Conservation (phyloP, 2,113 vertebrate genomes). For the Lasiurus borealis region DNA sequence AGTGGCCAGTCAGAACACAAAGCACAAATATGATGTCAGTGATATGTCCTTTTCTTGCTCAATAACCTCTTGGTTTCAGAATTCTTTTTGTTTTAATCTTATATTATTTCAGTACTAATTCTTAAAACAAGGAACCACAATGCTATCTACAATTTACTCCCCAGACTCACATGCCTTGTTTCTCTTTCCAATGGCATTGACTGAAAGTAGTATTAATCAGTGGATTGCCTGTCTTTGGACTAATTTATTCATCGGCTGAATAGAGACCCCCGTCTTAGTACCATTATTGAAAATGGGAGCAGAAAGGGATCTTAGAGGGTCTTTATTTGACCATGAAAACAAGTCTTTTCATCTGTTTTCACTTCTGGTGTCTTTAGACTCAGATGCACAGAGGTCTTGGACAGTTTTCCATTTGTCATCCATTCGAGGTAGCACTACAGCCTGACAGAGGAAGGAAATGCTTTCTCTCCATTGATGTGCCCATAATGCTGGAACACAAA, state of each 20-base stretch:
- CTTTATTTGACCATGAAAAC: constrained; percentile 45
- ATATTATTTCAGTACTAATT: not conserved
- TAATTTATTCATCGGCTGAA: not conserved
- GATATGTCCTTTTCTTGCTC: not conserved
- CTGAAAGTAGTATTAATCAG: not conserved
- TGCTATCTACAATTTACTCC: not conserved
- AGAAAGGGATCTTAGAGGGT: not conserved
- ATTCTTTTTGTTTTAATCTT: not conserved
- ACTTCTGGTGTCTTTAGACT: constrained; percentile 1
- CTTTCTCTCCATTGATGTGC: not conserved
- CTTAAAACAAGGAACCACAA: not conserved
- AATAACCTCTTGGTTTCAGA: not conserved
- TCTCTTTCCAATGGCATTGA: not conserved
- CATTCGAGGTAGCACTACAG: not conserved
- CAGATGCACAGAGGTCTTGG: not conserved
- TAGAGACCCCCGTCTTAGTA: not conserved
- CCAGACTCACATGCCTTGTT: not conserved
- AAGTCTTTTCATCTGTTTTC: constrained; percentile 11
- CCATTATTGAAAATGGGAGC: not conserved
- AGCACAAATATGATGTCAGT: not conserved
- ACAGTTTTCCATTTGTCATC: not conserved
- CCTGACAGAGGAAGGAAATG: not conserved
- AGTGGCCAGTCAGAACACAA: not conserved
- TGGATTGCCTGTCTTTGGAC: not conserved
- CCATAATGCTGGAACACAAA: not conserved